Evolutionary conservation across 2,888 invertebrate genomes (phyloP), one percentile per base, ranked within the genome.

Genomic region (Seira ritae): DNA sequence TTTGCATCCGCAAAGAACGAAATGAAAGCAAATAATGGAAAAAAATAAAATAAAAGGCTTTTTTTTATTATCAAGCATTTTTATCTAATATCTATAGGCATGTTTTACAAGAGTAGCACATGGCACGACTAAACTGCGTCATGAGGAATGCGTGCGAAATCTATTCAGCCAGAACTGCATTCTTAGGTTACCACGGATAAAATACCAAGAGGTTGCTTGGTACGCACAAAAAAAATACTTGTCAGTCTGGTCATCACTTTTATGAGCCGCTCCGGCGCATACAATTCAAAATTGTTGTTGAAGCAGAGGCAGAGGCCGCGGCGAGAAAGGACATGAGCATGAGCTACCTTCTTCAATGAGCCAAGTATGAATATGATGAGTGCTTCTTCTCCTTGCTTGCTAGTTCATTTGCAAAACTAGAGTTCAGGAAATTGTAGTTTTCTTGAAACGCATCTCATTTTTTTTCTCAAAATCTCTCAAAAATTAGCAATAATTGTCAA

Each of bases 241-340:
- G 81, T 76, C 81, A 75, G 81, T 75, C 81, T 70, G 71, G 75
- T 75, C 81, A 76, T 81, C 80, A 81, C 22, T 62, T 62, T 62
- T 62, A 62, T 62, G 62, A 62, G 62, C 62, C 62, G 62, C 62
- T 20, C 1, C 62, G 10, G 62, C n/a, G 62, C 22, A 22, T 55
- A 55, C 17, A 12, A 55, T 55, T 55, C 55, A 55, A 55, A 55
- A 55, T 8, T 55, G 55, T 8, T 55, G 55, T 1, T 55, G 15
- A 8, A n/a, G 3, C 15, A 12, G 15, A 55, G 15, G 55, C 55
- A 3, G 8, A 31, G 31, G 3, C 2, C 3, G 31, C 31, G 31
- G 3, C 8, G 8, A 31, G 31, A 2, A 31, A 31, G 31, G 3
- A 31, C 31, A 31, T n/a, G n/a, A 31, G 31, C 8, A 31, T 8